phyloP scores from a whole-genome alignment of 2,797 vertebrate species.

The Xenopus petersii region DNA sequence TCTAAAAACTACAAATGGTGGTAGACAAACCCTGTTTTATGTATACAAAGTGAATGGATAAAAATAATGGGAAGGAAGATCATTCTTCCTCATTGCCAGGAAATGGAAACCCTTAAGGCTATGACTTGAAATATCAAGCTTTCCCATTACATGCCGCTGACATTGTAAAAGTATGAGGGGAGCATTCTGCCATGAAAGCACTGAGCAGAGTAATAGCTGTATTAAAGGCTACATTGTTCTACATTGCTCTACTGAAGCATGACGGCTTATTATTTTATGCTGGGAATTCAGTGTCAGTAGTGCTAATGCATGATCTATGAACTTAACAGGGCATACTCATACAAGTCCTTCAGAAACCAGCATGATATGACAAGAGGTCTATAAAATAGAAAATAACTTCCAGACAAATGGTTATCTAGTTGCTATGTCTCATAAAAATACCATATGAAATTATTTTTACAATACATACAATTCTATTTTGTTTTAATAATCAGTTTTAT shows the following conservation, averaged over 20 bases:
- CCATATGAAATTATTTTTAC: too few species aligned
- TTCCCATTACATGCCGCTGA: conserved; percentile 6
- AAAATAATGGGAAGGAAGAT: too few species aligned
- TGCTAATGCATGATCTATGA: conserved; percentile 3
- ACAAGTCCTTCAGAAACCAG: too few species aligned
- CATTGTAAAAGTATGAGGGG: conserved; percentile 5
- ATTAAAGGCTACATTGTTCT: conserved; percentile 11
- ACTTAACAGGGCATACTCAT: background rate
- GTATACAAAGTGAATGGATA: too few species aligned
- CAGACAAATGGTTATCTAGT: too few species aligned
- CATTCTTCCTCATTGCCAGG: background rate
- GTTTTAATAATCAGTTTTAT: too few species aligned
- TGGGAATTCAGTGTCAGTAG: background rate
- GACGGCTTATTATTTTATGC: conserved; percentile 13
- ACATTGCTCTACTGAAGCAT: background rate
- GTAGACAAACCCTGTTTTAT: too few species aligned
- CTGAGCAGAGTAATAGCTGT: conserved; percentile 11
- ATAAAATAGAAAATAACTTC: too few species aligned
- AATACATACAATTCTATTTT: too few species aligned
- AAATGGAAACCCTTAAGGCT: background rate
- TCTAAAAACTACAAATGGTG: too few species aligned
- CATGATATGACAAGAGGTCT: too few species aligned
- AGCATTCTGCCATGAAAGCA: conserved; percentile 18
- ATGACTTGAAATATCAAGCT: conserved; percentile 4
- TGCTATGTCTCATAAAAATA: too few species aligned